These are phyloP conservation scores for Stomorhina lunata DNA, from an alignment of 2,888 invertebrate species.

Conservation along the genomic window DNA sequence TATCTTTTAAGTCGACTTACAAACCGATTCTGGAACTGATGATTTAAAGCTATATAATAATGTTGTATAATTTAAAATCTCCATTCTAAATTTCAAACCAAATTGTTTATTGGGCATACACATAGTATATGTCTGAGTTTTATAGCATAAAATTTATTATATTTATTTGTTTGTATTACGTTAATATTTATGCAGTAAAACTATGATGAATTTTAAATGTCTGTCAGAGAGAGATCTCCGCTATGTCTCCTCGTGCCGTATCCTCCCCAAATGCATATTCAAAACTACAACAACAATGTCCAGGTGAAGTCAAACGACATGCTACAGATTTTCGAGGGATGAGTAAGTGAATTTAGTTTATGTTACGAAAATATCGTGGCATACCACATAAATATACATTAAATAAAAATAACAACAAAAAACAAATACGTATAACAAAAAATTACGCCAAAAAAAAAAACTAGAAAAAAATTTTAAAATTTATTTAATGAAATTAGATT, in stretches of 20 bases:
- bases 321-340: not conserved
- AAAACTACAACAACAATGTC: not conserved
- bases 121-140: not conserved
- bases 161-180: slow-evolving; percentile 49
- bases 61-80: no score
- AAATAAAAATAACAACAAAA: slow-evolving; percentile 20
- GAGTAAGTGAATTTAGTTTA: slow-evolving; percentile 37
- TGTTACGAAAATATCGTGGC: slow-evolving; percentile 26
- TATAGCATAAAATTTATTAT: slow-evolving; percentile 46
- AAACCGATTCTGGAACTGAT: no score
- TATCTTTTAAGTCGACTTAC: no score
- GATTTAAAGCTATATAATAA: no score
- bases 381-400: slow-evolving; percentile 38
- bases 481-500: not conserved
- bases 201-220: slow-evolving; percentile 54
- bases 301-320: not conserved
- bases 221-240: slow-evolving; percentile 16
- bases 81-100: no score
- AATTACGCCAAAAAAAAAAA: not conserved
- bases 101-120: no score
- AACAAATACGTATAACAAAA: not conserved
- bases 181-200: slow-evolving; percentile 49
- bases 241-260: no score
- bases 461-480: not conserved
- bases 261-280: no score